Conservation (phyloP, 2,113 vertebrate species). For the Parotia lawesii region DNA sequence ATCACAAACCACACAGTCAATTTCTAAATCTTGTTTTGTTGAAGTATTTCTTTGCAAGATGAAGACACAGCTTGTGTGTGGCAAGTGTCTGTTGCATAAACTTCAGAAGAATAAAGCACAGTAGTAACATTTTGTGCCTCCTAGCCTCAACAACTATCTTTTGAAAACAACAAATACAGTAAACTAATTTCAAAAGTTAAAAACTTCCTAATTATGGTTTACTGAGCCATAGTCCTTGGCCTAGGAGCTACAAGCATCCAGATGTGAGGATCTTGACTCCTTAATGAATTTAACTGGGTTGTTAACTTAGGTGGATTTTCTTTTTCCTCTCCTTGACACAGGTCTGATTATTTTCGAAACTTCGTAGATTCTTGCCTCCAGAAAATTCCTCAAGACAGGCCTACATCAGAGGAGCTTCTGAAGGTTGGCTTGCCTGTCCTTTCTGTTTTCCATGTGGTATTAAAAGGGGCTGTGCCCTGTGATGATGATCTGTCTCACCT, state of each 20-base stretch:
- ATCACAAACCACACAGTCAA: not conserved
- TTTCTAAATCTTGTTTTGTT: not conserved
- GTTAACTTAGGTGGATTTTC: constrained; percentile 46
- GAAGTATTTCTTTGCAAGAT: not conserved
- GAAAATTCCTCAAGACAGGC: constrained; percentile 97
- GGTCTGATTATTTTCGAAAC: constrained; percentile 98
- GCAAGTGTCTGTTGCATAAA: not conserved
- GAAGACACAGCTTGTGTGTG: not conserved
- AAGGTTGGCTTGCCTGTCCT: constrained; percentile 79
- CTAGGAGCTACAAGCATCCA: not conserved
- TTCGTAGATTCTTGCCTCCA: constrained; percentile 99
- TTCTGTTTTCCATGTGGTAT: not conserved
- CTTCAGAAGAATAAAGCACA: not conserved
- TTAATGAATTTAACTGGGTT: not conserved
- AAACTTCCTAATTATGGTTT: not conserved
- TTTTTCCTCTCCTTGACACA: constrained; percentile 55
- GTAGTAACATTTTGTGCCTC: not conserved
- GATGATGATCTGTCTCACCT: not conserved
- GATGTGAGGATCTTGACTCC: not conserved
- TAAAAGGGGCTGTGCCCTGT: not conserved
- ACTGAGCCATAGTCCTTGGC: not conserved
- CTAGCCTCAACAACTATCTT: not conserved
- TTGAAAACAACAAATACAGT: not conserved
- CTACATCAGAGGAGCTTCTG: constrained; percentile 96
- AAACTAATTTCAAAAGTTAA: not conserved